Evolutionary conservation across 2,888 invertebrate species (phyloP), one percentile per base, ranked within the genome.

Genomic region (Bedellia somnulentella): DNA sequence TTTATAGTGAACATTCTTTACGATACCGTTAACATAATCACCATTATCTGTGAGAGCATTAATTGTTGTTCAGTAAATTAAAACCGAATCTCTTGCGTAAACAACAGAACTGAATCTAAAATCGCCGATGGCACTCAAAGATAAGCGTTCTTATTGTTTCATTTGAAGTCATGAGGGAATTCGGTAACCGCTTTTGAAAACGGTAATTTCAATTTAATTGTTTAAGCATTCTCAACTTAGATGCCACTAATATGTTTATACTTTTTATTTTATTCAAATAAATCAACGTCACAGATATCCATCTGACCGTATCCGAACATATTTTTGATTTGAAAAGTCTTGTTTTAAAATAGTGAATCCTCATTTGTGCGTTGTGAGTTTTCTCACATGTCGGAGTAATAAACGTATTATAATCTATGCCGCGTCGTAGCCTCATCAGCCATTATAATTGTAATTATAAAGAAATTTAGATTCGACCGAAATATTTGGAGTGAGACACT

Each of bases 51-150:
- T 30, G 30, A 24, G 25, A 30, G 25, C 24, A 25, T 30, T 30
- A 49, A 53, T 53, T 53, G 49, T 48, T 46, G 21, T 22, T 21
- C 29, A 24, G 24, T 15, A 30, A 30, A 30, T 24, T 37, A 35
- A 44, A 41, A 46, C 44, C 47, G 49, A 36, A 35, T 34, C 32
- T 39, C 30, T 39, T 39, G 39, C 35, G 29, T 36, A 39, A 39
- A 39, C 39, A 27, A 27, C 21, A 22, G 31, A 27, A 27, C 16
- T 27, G 31, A 13, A 25, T 25, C 16, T 21, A 9, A 13, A 27
- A 35, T 44, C 38, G 37, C 40, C 39, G 51, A 51, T 52, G 52
- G 44, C 44, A 47, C 40, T 42, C 33, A 50, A 48, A 52, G 52
- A 52, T 52, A 50, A 45, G 35, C 34, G 30, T 38, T 44, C 43